Percentiles rank a stretch among this genome's conserved stretches.
phyloP scores from a whole-genome alignment of 1,140 invertebrate species.

The Meloidogyne chitwoodi region DNA sequence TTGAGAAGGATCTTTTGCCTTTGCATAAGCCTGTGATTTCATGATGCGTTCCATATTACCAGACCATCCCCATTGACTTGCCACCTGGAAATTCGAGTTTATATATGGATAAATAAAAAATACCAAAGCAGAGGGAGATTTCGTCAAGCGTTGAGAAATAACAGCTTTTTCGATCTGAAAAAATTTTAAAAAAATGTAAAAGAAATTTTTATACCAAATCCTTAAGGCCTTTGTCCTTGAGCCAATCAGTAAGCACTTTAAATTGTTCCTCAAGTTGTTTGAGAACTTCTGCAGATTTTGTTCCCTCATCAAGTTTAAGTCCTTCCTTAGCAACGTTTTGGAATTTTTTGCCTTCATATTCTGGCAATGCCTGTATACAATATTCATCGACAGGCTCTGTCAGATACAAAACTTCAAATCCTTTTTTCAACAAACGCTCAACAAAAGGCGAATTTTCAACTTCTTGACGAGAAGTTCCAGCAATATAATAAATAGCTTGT shows the following conservation, averaged over 20 bases:
- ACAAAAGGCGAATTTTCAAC: slow-evolving; percentile 90
- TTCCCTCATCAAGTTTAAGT: slow-evolving; percentile 73
- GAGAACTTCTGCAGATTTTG: slow-evolving; percentile 74
- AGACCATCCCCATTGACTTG: slow-evolving; percentile 89
- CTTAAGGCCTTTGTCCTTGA: slow-evolving; percentile 78
- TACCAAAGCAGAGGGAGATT: slow-evolving; percentile 91
- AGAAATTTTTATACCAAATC: slow-evolving; percentile 67
- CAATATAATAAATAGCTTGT: slow-evolving; percentile 91
- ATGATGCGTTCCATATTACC: slow-evolving; percentile 98
- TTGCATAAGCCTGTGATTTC: slow-evolving; percentile 91
- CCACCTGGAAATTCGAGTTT: slow-evolving; percentile 65
- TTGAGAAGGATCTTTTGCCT: slow-evolving; percentile 83
- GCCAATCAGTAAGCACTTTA: slow-evolving; percentile 85
- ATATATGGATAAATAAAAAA: slow-evolving; percentile 83
- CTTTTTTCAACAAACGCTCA: slow-evolving; percentile 83
- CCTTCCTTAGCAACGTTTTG: slow-evolving; percentile 99
- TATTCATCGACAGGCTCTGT: slow-evolving; percentile 98
- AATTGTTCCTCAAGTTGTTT: slow-evolving; percentile 77
- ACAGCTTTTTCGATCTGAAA: slow-evolving; percentile 71
- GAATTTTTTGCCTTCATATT: slow-evolving; percentile 96
- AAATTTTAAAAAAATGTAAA: not conserved
- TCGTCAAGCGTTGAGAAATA: slow-evolving; percentile 82
- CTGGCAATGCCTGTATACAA: slow-evolving; percentile 88
- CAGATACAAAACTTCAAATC: slow-evolving; percentile 91
- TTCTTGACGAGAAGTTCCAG: slow-evolving; percentile 73